A percentile compares a stretch with the other conserved stretches of the same genome.
phyloP scores from a whole-genome alignment of 2,888 invertebrate species.

The Phyto melanocephala region DNA sequence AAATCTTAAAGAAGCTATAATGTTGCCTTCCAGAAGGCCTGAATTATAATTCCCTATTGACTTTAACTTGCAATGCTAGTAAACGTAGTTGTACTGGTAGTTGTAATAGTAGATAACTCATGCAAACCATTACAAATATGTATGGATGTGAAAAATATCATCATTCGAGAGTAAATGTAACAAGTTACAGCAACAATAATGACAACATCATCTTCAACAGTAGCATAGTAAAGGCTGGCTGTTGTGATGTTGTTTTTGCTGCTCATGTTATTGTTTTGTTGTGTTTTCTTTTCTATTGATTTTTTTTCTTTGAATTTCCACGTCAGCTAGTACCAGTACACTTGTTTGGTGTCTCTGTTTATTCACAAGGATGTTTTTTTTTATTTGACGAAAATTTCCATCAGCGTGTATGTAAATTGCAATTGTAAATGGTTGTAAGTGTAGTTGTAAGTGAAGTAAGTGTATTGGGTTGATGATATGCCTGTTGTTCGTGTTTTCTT shows the following conservation, averaged over 20 bases:
- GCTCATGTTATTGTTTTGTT: constrained; percentile 19
- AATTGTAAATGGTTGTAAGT: too few species aligned
- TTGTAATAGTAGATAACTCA: not conserved
- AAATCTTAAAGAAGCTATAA: too few species aligned
- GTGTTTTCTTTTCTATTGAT: constrained; percentile 10
- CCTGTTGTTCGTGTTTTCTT: constrained; percentile 14
- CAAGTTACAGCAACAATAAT: constrained; percentile 37
- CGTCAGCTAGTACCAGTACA: constrained; percentile 40
- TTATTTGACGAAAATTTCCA: not conserved
- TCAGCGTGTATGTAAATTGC: too few species aligned
- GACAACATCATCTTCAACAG: constrained; percentile 18
- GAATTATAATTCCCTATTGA: too few species aligned
- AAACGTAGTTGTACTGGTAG: not conserved
- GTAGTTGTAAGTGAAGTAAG: not conserved
- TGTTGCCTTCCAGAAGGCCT: too few species aligned
- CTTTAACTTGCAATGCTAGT: not conserved
- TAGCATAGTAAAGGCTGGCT: constrained; percentile 25
- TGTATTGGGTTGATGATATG: not conserved
- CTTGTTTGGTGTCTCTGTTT: not conserved
- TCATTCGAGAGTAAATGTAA: constrained; percentile 41
- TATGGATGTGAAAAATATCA: constrained; percentile 38
- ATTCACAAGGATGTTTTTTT: not conserved
- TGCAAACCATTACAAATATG: constrained; percentile 50
- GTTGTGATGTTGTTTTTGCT: not conserved
- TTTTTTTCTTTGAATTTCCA: constrained; percentile 31